Evolutionary conservation across 2,797 vertebrate genomes (phyloP), one percentile per base, ranked within the genome.

Genomic region (Labroides dimidiatus): DNA sequence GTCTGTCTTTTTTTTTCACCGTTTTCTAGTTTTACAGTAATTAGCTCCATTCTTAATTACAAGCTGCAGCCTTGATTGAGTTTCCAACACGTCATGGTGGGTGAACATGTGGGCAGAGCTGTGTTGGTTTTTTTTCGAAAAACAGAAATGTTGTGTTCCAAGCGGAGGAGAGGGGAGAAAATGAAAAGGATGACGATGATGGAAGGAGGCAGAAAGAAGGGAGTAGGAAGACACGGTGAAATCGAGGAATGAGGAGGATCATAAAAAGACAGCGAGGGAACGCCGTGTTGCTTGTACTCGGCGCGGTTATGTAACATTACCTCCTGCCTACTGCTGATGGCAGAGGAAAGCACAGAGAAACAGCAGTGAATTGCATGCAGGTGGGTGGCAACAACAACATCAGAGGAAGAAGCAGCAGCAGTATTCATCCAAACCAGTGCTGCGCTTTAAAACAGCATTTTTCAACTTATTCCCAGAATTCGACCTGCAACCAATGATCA

Each of bases 231-330:
- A 64, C 51, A 49, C 60, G 55, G 65, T 51, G 71, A 62, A 70
- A 4, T 41, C 66, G 58, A 55, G 53, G 68, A 66, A 24, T 53
- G 71, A 71, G 69, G 64, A 72, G 70, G 75, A 73, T 62, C 72
- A 72, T 57, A 2, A 64, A 48, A 65, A 52, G 60, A 21, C 41
- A 45, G 72, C 1, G 52, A 84, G 74, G 83, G 86, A 81, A 77
- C 68, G 70, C 54, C 58, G 10, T 78, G 79, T 81, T 48, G 76
- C 54, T 67, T 20, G 30, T 27, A 47, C 68, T 63, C 41, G 2
- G n/a, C 21, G 64, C 7, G 27, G 72, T 90, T 88, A 82, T 82
- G 83, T 87, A 89, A 90, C 57, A 27, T 78, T 75, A 76, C 82
- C 81, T 86, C 72, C 82, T 75, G 86, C 84, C 80, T 48, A 65